phyloP scores from a whole-genome alignment of 2,797 vertebrate species.

The Poeciliopsis turneri region DNA sequence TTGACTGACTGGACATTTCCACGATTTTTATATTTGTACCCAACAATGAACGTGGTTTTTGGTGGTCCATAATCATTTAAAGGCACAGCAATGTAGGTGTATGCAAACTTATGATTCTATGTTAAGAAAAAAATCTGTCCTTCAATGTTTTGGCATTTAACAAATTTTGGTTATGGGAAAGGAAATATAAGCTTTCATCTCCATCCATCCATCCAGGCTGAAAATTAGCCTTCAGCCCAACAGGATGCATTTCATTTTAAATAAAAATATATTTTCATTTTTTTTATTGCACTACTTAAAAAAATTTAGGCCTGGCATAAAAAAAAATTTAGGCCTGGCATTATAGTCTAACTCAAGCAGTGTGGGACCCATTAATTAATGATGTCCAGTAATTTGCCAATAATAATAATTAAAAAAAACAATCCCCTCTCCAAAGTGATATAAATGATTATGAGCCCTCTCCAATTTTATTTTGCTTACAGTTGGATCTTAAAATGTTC shows the following conservation, averaged over 20 bases:
- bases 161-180: not conserved
- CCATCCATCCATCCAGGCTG: not conserved
- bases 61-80: not conserved
- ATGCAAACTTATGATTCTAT: not conserved
- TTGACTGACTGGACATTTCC: not conserved
- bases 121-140: not conserved
- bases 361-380: slow-evolving; percentile 10
- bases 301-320: not conserved
- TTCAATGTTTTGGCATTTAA: not conserved
- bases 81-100: not conserved
- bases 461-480: slow-evolving; percentile 16
- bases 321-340: not conserved
- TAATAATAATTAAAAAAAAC: not conserved
- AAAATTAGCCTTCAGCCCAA: not conserved
- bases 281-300: not conserved
- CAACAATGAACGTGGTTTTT: not conserved
- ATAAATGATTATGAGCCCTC: slow-evolving; percentile 12
- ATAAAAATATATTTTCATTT: not conserved
- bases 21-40: not conserved
- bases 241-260: not conserved
- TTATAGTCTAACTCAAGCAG: not conserved
- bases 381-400: not conserved
- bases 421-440: not conserved
- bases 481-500: slow-evolving; percentile 14
- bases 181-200: not conserved